phyloP scores from a whole-genome alignment of 2,797 vertebrate genomes.

The Peromyscus eremicus region DNA sequence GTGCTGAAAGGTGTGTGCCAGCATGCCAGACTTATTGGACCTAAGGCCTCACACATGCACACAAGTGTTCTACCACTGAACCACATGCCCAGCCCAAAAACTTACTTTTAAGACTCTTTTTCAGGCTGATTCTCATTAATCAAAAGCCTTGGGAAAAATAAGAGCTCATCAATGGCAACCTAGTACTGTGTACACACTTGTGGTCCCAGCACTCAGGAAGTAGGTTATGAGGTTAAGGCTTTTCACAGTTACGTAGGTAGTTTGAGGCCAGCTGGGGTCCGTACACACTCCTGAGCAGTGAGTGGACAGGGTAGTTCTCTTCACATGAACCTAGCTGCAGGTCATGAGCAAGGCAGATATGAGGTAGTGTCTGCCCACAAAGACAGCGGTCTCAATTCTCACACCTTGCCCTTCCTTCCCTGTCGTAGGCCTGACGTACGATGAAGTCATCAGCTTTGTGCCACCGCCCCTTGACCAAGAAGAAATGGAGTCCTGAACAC shows the following conservation, averaged over 20 bases:
- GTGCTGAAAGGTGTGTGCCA: background rate
- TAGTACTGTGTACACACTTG: background rate
- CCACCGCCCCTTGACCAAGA: constrained; percentile 94
- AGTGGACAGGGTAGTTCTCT: background rate
- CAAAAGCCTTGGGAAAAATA: background rate
- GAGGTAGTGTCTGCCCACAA: background rate
- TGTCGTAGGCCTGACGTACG: constrained; percentile 94
- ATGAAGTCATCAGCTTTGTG: constrained; percentile 96
- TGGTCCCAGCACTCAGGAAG: background rate
- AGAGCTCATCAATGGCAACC: background rate
- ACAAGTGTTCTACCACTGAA: background rate
- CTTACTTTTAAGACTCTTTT: background rate
- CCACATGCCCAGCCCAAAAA: background rate
- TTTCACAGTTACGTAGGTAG: background rate
- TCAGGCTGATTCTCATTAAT: background rate
- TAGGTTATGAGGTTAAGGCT: too few species aligned
- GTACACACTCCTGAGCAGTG: background rate
- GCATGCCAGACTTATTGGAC: background rate
- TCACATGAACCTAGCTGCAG: background rate
- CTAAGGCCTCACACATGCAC: background rate
- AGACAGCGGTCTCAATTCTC: background rate
- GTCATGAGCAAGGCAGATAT: too few species aligned
- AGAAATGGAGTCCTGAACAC: constrained; percentile 97
- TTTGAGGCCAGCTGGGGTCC: background rate
- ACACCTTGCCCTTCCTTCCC: background rate